Evolutionary conservation across 1,140 invertebrate species (phyloP).

Genomic region (Drosophila cardini): DNA sequence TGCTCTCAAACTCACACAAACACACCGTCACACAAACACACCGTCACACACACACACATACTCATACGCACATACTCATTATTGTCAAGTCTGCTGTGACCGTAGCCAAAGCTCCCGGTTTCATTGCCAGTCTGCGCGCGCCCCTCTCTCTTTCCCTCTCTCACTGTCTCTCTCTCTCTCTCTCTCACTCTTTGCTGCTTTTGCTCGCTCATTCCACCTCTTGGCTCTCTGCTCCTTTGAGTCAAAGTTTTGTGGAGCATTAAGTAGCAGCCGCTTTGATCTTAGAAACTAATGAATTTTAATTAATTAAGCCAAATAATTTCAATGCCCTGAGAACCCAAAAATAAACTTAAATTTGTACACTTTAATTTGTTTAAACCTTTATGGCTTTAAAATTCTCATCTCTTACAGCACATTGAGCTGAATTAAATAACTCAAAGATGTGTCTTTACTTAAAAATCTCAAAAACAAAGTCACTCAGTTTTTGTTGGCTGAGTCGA

Average conservation of each 20-base stretch:
- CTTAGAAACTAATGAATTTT: not conserved
- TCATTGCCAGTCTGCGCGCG: slow-evolving; percentile 23
- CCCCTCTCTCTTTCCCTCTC: slow-evolving; percentile 1
- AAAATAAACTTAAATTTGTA: not conserved
- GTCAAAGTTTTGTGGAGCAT: not conserved
- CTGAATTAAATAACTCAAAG: not conserved
- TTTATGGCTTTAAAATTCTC: too few species aligned
- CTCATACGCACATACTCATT: slow-evolving; percentile 6
- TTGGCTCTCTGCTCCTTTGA: not conserved
- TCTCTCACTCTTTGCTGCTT: not conserved
- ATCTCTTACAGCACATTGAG: not conserved
- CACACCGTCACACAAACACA: slow-evolving; percentile 13
- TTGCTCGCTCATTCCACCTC: not conserved
- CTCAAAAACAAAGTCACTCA: slow-evolving; percentile 33
- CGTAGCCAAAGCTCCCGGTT: slow-evolving; percentile 45
- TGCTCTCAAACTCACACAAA: slow-evolving; percentile 38
- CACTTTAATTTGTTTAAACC: not conserved
- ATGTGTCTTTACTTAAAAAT: not conserved
- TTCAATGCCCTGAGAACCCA: too few species aligned
- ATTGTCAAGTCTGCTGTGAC: slow-evolving; percentile 10
- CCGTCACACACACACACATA: slow-evolving; percentile 16
- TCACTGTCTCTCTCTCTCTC: not conserved
- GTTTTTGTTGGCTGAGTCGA: slow-evolving; percentile 20
- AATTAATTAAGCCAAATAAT: not conserved
- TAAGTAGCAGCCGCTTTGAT: not conserved